Percentiles rank a stretch among this genome's conserved stretches.
Evolutionary conservation across 2,888 invertebrate genomes (phyloP).

Genomic region (Eutolmus rufibarbis): DNA sequence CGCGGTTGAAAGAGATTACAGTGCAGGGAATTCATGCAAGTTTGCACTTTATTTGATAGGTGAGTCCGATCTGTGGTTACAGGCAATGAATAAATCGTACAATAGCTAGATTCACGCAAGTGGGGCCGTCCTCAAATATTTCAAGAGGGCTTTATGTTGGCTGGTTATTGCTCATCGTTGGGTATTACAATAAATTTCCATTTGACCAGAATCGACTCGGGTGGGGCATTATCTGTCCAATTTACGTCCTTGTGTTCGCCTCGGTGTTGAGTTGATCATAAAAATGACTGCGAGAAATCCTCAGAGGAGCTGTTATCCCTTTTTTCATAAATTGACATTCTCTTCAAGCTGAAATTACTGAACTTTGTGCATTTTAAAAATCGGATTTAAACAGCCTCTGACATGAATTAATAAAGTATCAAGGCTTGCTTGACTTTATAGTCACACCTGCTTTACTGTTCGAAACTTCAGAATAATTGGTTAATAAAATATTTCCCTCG

Average conservation of each 20-base stretch:
- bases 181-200: slow-evolving; percentile 35
- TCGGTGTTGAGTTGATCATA: neutral
- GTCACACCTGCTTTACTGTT: neutral
- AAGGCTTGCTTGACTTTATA: neutral
- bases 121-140: neutral
- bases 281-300: neutral
- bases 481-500: neutral
- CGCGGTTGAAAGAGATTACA: neutral
- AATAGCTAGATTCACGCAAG: neutral
- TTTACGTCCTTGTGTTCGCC: neutral
- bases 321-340: neutral
- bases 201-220: slow-evolving; percentile 9
- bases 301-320: neutral
- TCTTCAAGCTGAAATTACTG: neutral
- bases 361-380: neutral
- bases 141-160: slow-evolving; percentile 2
- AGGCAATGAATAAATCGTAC: neutral
- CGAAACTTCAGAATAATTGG: neutral
- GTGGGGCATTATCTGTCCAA: neutral
- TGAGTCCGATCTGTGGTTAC: neutral
- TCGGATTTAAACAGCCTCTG: neutral
- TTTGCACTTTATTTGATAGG: neutral
- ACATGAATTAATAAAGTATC: neutral
- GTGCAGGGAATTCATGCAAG: neutral
- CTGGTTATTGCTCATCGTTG: neutral